Conservation (phyloP, 2,888 invertebrate genomes). For the Volucella bombylans region DNA sequence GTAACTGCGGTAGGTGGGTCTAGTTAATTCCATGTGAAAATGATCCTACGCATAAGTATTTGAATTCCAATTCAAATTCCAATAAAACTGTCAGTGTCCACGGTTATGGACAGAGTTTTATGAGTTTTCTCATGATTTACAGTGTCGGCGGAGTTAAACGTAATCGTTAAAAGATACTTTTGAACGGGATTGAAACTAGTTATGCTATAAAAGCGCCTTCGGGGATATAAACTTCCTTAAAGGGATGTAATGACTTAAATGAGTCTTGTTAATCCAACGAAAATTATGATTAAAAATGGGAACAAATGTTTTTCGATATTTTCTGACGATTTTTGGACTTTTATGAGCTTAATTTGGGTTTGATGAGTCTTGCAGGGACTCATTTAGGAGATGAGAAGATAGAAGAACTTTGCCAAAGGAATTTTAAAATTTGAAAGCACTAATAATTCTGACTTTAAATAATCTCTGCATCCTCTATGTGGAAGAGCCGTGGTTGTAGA, state of each 20-base stretch:
- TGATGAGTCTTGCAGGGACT: no score
- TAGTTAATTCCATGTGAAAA: background rate
- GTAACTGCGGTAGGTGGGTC: background rate
- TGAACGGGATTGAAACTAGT: conserved; percentile 10
- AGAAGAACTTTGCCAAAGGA: no score
- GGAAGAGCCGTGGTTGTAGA: no score
- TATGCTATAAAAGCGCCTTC: background rate
- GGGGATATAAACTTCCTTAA: background rate
- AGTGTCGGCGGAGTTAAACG: conserved; percentile 34
- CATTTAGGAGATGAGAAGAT: no score
- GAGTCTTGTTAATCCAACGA: background rate
- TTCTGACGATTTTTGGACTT: no score
- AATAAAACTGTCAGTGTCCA: background rate
- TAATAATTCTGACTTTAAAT: no score
- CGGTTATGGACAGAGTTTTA: conserved; percentile 6
- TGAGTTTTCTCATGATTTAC: conserved; percentile 27
- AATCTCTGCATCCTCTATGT: no score
- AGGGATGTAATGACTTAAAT: conserved; percentile 9
- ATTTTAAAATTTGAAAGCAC: no score
- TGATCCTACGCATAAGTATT: conserved; percentile 1
- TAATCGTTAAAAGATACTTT: conserved; percentile 38
- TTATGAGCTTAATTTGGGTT: no score
- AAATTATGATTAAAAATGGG: background rate
- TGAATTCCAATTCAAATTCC: background rate
- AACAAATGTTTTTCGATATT: no score